These are phyloP conservation scores for Mesopsocus fuscifrons DNA, from an alignment of 2,888 invertebrate genomes.

Conservation along the genomic window DNA sequence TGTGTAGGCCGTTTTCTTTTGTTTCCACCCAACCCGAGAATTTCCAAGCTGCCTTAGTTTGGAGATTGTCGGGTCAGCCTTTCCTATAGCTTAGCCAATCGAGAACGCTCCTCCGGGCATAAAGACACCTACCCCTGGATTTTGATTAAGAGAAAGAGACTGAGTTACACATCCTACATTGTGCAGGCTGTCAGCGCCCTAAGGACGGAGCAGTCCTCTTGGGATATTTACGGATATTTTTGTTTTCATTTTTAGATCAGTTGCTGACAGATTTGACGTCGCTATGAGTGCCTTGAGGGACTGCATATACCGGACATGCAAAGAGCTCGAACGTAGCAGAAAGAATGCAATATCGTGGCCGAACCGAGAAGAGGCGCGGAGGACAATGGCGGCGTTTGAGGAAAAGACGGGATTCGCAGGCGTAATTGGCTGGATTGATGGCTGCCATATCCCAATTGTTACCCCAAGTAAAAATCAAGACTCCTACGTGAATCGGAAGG, in stretches of 20 bases:
- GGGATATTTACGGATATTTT: too few species aligned
- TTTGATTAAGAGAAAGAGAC: too few species aligned
- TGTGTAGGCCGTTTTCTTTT: too few species aligned
- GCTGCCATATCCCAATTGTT: not conserved
- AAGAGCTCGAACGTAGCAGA: not conserved
- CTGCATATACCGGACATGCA: not conserved
- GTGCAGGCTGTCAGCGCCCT: too few species aligned
- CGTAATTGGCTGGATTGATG: not conserved
- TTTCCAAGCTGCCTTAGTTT: too few species aligned
- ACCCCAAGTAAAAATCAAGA: not conserved
- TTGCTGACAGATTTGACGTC: not conserved
- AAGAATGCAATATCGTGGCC: not conserved
- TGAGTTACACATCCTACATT: too few species aligned
- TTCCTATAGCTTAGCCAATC: too few species aligned
- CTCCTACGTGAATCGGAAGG: not conserved
- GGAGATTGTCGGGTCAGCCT: too few species aligned
- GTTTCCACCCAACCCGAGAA: too few species aligned
- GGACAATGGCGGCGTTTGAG: not conserved
- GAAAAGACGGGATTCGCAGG: not conserved
- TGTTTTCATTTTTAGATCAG: conserved; percentile 2
- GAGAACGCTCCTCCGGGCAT: too few species aligned
- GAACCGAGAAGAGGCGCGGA: not conserved
- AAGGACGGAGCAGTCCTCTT: too few species aligned
- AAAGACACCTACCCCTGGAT: too few species aligned
- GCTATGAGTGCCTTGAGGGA: not conserved